A percentile compares a stretch with the other conserved stretches of the same genome.
Conservation (phyloP, 2,888 invertebrate genomes). For the Drosophila longiperda region DNA sequence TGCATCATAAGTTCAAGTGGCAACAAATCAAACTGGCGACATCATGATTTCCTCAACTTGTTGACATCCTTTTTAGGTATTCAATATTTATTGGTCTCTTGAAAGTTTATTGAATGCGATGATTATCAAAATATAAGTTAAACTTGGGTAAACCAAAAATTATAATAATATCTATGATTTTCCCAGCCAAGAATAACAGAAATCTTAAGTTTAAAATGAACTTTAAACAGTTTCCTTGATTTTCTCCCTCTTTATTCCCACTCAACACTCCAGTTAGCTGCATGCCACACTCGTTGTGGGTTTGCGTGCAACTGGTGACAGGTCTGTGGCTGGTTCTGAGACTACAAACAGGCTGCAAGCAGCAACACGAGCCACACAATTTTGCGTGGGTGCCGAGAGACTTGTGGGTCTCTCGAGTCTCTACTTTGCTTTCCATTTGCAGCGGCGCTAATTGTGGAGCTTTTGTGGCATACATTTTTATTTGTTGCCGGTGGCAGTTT, state of each 20-base stretch:
- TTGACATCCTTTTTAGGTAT: conserved; percentile 14
- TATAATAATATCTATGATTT: not conserved
- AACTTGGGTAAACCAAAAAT: not conserved
- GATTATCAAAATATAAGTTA: not conserved
- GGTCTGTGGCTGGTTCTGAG: conserved; percentile 23
- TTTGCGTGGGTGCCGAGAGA: conserved; percentile 52
- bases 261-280: conserved; percentile 4
- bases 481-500: conserved; percentile 48
- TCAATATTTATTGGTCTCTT: not conserved
- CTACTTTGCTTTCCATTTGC: conserved; percentile 32
- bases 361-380: conserved; percentile 18
- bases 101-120: not conserved
- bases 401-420: not conserved
- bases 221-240: not conserved
- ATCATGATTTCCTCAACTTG: conserved; percentile 8
- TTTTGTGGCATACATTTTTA: conserved; percentile 42
- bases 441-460: conserved; percentile 65
- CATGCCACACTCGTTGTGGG: conserved; percentile 18
- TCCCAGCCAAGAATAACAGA: not conserved
- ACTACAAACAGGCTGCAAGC: conserved; percentile 5
- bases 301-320: conserved; percentile 24
- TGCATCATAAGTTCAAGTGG: conserved; percentile 16
- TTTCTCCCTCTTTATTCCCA: not conserved
- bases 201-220: not conserved
- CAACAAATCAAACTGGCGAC: conserved; percentile 45